A percentile compares a stretch with the other conserved stretches of the same genome.
These are phyloP conservation scores for Nomada hirtipes DNA, from an alignment of 2,888 invertebrate genomes.

Conservation along the genomic window DNA sequence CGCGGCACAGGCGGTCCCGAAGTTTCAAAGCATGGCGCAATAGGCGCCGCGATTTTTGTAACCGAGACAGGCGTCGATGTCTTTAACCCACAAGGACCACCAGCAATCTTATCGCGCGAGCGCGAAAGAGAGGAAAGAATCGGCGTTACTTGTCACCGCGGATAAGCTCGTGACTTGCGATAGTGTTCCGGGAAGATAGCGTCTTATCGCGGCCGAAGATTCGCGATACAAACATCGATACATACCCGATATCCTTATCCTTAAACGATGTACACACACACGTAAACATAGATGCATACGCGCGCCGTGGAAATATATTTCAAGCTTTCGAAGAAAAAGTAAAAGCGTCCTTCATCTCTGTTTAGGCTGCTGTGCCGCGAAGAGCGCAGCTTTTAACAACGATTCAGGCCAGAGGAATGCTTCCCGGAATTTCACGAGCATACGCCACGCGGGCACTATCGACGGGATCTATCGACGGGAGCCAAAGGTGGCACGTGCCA, in stretches of 20 bases:
- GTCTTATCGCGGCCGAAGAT: constrained; percentile 22
- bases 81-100: background rate
- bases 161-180: constrained; percentile 35
- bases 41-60: constrained; percentile 4
- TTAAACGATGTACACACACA: no score
- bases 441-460: background rate
- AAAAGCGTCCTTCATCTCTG: background rate
- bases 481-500: constrained; percentile 24
- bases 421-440: background rate
- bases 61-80: constrained; percentile 7
- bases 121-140: background rate
- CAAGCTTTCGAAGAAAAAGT: no score
- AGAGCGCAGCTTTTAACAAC: background rate
- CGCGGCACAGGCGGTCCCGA: no score
- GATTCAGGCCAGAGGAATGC: background rate
- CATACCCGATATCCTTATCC: no score
- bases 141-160: constrained; percentile 23
- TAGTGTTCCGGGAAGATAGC: constrained; percentile 49
- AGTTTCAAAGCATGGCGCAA: constrained; percentile 1
- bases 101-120: constrained; percentile 54
- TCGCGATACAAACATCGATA: no score
- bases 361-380: constrained; percentile 17
- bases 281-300: no score
- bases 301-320: no score
- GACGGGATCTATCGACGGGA: constrained; percentile 5